Evolutionary conservation across 2,113 vertebrate genomes (phyloP).

Genomic region (Chloropsis hardwickii): DNA sequence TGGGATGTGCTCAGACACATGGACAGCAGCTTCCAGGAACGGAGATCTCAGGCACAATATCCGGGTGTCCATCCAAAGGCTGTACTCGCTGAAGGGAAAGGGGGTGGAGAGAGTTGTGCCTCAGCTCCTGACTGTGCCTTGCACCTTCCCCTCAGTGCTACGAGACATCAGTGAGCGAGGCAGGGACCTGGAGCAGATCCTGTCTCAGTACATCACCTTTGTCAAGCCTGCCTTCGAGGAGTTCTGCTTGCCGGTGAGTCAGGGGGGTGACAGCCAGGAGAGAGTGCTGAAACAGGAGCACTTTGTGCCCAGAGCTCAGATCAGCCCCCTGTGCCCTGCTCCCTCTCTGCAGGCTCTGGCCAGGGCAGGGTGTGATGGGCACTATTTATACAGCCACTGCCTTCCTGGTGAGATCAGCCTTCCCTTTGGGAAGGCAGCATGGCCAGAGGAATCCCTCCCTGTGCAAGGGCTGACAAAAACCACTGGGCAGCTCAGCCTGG

Average conservation of each 20-base stretch:
- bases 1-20: neutral
- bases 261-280: accelerated
- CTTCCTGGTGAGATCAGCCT: neutral
- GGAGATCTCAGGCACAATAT: neutral
- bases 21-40: neutral
- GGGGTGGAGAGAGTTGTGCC: neutral
- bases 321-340: neutral
- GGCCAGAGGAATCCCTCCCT: neutral
- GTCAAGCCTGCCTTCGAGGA: constrained; percentile 98
- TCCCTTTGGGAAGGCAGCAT: neutral
- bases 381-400: neutral
- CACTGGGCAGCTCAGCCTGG: neutral
- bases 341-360: neutral
- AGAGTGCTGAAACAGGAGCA: neutral
- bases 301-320: neutral
- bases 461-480: neutral
- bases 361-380: neutral
- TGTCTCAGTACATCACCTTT: constrained; percentile 94
- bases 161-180: constrained; percentile 92
- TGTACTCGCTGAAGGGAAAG: neutral
- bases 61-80: neutral
- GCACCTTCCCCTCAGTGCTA: constrained; percentile 76
- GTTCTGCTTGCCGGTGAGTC: constrained; percentile 95
- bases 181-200: constrained; percentile 91
- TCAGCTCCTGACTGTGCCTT: neutral